Evolutionary conservation across 2,113 vertebrate species (phyloP).

Genomic region (Prinia subflava): DNA sequence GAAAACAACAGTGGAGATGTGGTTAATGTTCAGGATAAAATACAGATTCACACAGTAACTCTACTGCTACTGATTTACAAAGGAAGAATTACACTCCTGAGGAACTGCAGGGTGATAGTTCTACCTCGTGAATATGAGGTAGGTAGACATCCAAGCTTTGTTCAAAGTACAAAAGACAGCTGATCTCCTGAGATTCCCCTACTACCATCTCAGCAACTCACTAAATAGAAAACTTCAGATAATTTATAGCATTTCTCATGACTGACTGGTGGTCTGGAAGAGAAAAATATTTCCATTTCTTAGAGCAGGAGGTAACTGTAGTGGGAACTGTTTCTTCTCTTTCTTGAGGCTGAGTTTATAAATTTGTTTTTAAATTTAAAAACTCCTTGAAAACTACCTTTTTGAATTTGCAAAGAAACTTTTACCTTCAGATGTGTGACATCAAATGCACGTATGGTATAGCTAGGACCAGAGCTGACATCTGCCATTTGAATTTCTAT

Average conservation of each 20-base stretch:
- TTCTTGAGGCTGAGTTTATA: background rate
- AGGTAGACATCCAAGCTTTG: background rate
- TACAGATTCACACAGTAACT: background rate
- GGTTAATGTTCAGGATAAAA: background rate
- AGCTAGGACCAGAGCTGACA: slow-evolving; percentile 57
- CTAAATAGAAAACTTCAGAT: background rate
- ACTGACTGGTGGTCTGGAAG: background rate
- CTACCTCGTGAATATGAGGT: background rate
- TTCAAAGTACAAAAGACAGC: background rate
- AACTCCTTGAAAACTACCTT: background rate
- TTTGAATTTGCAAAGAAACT: background rate
- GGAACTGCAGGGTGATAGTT: background rate
- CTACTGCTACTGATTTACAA: background rate
- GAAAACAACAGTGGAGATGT: background rate
- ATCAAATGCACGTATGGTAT: slow-evolving; percentile 78
- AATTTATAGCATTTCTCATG: background rate
- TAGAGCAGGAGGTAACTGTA: background rate
- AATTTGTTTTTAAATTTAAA: background rate
- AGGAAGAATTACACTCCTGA: background rate
- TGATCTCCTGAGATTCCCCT: background rate
- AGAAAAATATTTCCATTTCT: background rate
- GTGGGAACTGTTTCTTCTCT: background rate
- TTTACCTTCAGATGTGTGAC: slow-evolving; percentile 85
- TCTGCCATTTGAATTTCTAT: slow-evolving; percentile 79
- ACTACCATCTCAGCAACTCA: background rate